Percentiles rank a stretch among this genome's conserved stretches.
phyloP scores from a whole-genome alignment of 2,113 vertebrate genomes.

The Xenotilapia flavipinnis region DNA sequence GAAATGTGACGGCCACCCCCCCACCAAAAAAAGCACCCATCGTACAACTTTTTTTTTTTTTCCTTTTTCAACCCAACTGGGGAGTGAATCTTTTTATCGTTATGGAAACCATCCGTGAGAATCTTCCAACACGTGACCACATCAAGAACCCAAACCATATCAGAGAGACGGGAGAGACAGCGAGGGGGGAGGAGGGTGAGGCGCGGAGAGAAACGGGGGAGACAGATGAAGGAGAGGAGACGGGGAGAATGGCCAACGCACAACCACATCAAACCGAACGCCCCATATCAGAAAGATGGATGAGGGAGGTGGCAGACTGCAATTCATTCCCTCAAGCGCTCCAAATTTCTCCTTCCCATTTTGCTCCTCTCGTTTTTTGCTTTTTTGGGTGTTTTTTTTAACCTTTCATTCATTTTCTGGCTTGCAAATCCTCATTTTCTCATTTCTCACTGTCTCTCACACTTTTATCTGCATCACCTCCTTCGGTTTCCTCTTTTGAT shows the following conservation, averaged over 20 bases:
- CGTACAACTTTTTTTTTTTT: conserved; percentile 9
- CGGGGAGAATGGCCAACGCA: conserved; percentile 30
- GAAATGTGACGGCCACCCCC: background rate
- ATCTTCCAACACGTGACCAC: conserved; percentile 56
- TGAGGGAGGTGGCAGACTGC: conserved; percentile 20
- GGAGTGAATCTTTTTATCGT: conserved; percentile 56
- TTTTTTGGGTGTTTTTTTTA: background rate
- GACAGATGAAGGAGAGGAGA: background rate
- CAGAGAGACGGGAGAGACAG: conserved; percentile 29
- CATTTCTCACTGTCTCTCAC: background rate
- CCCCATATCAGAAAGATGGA: conserved; percentile 55
- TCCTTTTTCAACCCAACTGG: background rate
- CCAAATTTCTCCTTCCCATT: conserved; percentile 5
- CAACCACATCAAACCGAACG: conserved; percentile 56
- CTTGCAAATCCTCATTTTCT: background rate
- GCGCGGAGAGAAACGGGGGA: background rate
- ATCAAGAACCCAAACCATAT: conserved; percentile 62
- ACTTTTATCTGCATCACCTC: background rate
- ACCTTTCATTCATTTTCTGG: conserved; percentile 13
- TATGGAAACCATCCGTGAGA: conserved; percentile 64
- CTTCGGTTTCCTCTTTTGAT: background rate
- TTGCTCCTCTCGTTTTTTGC: background rate
- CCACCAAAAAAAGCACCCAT: background rate
- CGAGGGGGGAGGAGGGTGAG: background rate
- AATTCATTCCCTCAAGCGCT: conserved; percentile 29